Evolutionary conservation across 2,113 vertebrate species (phyloP), one percentile per base, ranked within the genome.

Genomic region (Ranitomeya variabilis): DNA sequence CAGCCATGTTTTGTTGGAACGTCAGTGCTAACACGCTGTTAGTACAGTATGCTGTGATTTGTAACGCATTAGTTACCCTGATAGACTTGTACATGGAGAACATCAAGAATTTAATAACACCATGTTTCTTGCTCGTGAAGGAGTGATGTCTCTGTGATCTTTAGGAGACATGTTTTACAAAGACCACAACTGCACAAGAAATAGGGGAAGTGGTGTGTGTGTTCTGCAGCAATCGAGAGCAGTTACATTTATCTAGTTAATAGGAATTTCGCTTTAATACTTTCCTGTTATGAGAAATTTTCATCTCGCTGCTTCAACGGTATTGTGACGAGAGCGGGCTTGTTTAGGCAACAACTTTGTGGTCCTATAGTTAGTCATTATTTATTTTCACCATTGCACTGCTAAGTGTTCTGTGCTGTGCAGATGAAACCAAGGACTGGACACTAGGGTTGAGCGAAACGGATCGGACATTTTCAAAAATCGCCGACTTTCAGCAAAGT

Each of bases 1-100:
- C 62, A 67, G 81, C 37, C 62, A 83, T 83, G 45, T 83, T 83
- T 83, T 0, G 8, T 52, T 60, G 55, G n/a, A 60, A 80, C 55
- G 52, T 26, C 77, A 57, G 77, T 15, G 77, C 37, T 66, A 67
- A 82, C 14, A 66, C 0, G 2, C 14, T 18, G 16, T 19, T 66
- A 52, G n/a, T 83, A 16, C 64, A n/a, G 59, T 59, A 66, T 51
- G 31, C 31, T 66, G 14, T 19, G 31, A 66, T 14, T 21, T 52
- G 31, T 51, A 7, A 1, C 15, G 7, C 26, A 31, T 31, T 62
- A 31, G 57, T 81, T 59, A 9, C 79, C 54, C 79, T 0, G 5
- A 59, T 57, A 60, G 15, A 80, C 52, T 23, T 79, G n/a, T 55
- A 23, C 16, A 80, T 60, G 54, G 51, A 59, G 60, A 23, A 16